Evolutionary conservation across 2,113 vertebrate genomes (phyloP).

Genomic region (Micronycteris hirsuta): DNA sequence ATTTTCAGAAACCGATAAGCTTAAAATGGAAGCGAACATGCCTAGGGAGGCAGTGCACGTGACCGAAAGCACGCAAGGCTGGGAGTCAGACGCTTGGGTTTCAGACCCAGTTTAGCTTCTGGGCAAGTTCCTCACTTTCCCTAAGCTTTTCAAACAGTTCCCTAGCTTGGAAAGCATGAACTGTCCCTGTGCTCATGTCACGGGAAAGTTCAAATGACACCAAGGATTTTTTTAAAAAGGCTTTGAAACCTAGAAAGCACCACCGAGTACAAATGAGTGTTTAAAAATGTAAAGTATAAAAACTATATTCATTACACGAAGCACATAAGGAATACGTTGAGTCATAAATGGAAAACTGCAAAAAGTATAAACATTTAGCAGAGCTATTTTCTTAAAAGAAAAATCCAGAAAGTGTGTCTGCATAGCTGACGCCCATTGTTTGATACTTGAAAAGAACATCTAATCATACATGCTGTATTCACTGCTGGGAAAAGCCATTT

Average conservation of each 20-base stretch:
- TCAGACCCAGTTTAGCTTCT: not conserved
- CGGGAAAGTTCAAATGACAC: not conserved
- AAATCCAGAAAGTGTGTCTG: conserved; percentile 25
- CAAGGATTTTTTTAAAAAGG: not conserved
- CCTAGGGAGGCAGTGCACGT: rapidly evolving
- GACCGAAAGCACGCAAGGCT: no score
- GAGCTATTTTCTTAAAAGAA: conserved; percentile 52
- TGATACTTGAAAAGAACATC: conserved; percentile 54
- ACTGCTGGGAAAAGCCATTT: conserved; percentile 30
- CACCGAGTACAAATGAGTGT: not conserved
- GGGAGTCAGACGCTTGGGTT: not conserved
- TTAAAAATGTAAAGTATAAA: not conserved
- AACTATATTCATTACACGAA: not conserved
- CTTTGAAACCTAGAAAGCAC: not conserved
- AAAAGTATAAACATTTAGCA: conserved; percentile 53
- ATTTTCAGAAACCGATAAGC: not conserved
- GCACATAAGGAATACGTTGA: conserved; percentile 37
- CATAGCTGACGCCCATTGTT: conserved; percentile 10
- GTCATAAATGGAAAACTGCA: conserved; percentile 18
- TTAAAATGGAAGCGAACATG: not conserved
- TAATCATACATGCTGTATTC: not conserved
- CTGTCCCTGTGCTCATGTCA: not conserved
- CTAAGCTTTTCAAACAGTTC: not conserved
- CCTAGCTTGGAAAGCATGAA: not conserved
- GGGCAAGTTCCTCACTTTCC: not conserved